Percentiles rank a stretch among this genome's conserved stretches.
Conservation (phyloP, 2,888 invertebrate genomes). For the Tenthredo distinguenda region DNA sequence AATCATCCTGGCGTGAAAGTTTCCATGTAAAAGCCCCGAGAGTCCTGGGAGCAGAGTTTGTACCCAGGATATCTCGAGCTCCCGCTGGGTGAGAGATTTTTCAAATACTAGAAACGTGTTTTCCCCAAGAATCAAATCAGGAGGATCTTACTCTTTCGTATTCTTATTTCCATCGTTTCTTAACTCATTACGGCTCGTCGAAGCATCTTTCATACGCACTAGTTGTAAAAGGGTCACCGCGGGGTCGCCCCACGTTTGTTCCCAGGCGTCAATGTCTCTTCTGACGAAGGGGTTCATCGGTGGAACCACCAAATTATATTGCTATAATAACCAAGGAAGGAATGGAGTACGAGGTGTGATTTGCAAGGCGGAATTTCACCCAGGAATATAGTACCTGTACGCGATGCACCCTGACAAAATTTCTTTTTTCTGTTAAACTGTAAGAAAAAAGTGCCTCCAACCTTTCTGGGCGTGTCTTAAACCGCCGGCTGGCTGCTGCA, state of each 20-base stretch:
- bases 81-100: neutral
- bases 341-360: neutral
- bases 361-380: neutral
- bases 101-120: neutral
- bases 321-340: neutral
- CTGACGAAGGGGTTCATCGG: neutral
- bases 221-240: neutral
- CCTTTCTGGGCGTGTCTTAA: slow-evolving; percentile 31
- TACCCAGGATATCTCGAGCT: neutral
- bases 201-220: neutral
- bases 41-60: neutral
- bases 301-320: neutral
- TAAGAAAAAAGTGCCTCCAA: neutral
- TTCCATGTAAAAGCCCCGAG: neutral
- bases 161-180: neutral
- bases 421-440: neutral
- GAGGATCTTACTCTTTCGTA: neutral
- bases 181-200: neutral
- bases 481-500: slow-evolving; percentile 17
- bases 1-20: neutral
- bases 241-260: slow-evolving; percentile 28
- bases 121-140: neutral
- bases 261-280: slow-evolving; percentile 47
- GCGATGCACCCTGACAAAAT: neutral
- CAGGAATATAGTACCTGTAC: neutral